Percentiles rank a stretch among this genome's conserved stretches.
These are phyloP conservation scores for Hystrix brachyura DNA, from an alignment of 2,113 vertebrate species.

Conservation along the genomic window DNA sequence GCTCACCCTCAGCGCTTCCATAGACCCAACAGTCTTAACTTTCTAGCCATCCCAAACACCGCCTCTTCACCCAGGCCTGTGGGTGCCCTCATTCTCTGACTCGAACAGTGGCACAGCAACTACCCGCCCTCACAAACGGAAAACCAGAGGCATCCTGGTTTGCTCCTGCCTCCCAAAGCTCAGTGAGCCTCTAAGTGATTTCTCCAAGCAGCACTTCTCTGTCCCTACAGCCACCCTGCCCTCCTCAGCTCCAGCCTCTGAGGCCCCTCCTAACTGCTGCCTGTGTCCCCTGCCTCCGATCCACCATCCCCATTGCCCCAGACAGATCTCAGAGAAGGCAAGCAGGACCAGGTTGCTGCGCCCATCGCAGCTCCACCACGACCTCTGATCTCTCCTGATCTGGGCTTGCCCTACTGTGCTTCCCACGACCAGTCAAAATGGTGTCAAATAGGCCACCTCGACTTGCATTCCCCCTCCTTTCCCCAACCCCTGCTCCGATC, in stretches of 20 bases:
- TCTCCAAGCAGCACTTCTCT: neutral
- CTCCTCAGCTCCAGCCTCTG: neutral
- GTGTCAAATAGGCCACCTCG: neutral
- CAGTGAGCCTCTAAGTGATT: neutral
- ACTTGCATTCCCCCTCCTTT: neutral
- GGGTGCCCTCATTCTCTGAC: neutral
- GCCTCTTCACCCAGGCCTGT: neutral
- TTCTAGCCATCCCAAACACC: neutral
- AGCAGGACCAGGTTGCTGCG: neutral
- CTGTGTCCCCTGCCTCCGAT: neutral
- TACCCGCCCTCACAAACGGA: neutral
- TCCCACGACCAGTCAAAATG: neutral
- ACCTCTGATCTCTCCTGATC: neutral
- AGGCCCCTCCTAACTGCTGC: neutral
- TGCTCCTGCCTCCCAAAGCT: neutral
- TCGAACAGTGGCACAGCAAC: neutral
- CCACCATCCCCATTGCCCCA: neutral
- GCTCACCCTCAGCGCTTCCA: neutral
- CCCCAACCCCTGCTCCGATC: neutral
- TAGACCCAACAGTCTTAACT: neutral
- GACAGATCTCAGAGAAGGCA: neutral
- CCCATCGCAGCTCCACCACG: neutral
- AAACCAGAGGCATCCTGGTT: neutral
- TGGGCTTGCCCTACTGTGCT: neutral
- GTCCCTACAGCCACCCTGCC: neutral